Conservation (phyloP, 2,113 vertebrate genomes). For the Clupea harengus region DNA sequence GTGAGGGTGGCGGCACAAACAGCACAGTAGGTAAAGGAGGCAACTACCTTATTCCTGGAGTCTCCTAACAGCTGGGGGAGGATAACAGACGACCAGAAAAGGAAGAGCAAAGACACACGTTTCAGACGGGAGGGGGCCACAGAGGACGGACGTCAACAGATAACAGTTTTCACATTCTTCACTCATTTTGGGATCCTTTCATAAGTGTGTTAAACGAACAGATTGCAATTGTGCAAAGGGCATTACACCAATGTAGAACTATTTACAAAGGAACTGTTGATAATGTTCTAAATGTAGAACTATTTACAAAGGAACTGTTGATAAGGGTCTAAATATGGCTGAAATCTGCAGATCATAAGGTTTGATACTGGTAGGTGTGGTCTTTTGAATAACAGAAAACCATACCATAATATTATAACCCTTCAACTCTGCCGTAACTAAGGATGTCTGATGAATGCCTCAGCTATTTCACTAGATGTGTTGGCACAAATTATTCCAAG, state of each 20-base stretch:
- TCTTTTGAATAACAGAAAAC: too few relatives aligned
- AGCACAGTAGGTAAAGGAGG: slow-evolving; percentile 69
- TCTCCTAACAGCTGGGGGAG: slow-evolving; percentile 98
- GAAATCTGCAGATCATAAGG: not conserved
- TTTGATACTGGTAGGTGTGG: too few relatives aligned
- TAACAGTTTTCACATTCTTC: not conserved
- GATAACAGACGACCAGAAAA: slow-evolving; percentile 79
- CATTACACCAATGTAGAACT: not conserved
- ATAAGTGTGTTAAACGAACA: not conserved
- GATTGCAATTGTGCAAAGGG: too few relatives aligned
- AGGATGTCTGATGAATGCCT: too few relatives aligned
- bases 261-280: not conserved
- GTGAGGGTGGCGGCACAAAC: slow-evolving; percentile 63
- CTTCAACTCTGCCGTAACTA: too few relatives aligned
- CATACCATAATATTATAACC: too few relatives aligned
- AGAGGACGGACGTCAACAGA: not conserved
- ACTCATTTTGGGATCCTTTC: not conserved
- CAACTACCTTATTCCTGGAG: slow-evolving; percentile 98
- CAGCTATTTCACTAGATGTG: too few relatives aligned
- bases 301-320: too few relatives aligned
- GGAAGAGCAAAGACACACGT: slow-evolving; percentile 84
- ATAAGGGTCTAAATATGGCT: not conserved
- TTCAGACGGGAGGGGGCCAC: slow-evolving; percentile 65
- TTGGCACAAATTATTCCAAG: too few relatives aligned
- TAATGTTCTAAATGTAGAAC: not conserved